phyloP scores from a whole-genome alignment of 2,888 invertebrate species.

The Drepanosiphum platanoidis region DNA sequence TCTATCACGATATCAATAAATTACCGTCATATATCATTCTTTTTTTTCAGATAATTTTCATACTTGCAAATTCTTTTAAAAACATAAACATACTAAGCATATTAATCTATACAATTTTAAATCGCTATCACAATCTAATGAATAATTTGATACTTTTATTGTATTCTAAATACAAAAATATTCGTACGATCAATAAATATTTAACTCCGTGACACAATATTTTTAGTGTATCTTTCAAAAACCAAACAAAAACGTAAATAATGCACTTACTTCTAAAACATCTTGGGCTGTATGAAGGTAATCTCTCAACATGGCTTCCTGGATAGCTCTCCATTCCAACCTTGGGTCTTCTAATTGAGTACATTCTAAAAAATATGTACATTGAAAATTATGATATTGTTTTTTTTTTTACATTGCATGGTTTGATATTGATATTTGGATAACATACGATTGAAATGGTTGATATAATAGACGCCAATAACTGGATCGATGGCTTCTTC shows the following conservation, averaged over 20 bases:
- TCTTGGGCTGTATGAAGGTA: conserved; percentile 96
- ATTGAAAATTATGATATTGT: not conserved
- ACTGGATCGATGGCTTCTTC: conserved; percentile 94
- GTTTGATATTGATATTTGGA: not conserved
- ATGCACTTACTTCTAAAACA: conserved; percentile 82
- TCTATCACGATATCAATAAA: conserved; percentile 44
- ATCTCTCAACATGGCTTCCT: conserved; percentile 96
- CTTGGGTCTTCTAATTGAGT: conserved; percentile 97
- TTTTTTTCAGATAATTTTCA: not conserved
- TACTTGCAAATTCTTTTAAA: conserved; percentile 4
- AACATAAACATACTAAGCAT: not conserved
- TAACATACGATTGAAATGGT: conserved; percentile 93
- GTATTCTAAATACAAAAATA: conserved; percentile 35
- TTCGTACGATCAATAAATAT: conserved; percentile 52
- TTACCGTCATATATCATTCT: conserved; percentile 23
- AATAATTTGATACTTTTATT: conserved; percentile 10
- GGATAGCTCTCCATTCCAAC: conserved; percentile 94
- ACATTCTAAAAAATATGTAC: conserved; percentile 75
- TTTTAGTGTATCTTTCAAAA: conserved; percentile 27
- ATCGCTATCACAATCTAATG: not conserved
- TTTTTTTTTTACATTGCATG: not conserved
- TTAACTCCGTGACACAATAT: conserved; percentile 47
- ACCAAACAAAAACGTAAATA: not conserved
- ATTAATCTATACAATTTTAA: conserved; percentile 5
- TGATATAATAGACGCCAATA: conserved; percentile 95